These are phyloP conservation scores for Acromyrmex heyeri DNA, from an alignment of 1,140 invertebrate species.

Conservation along the genomic window DNA sequence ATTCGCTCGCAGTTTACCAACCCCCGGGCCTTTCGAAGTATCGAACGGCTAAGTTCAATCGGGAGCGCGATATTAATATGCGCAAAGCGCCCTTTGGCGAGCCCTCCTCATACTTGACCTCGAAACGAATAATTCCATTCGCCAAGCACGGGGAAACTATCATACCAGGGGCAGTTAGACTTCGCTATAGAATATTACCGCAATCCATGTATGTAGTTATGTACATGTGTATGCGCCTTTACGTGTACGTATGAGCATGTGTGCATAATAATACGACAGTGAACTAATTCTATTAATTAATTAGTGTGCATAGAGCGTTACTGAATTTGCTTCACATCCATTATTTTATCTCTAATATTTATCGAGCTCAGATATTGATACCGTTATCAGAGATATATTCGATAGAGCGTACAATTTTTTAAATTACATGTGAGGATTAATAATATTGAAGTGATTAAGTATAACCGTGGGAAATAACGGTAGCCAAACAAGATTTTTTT, in stretches of 20 bases:
- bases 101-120: constrained; percentile 61
- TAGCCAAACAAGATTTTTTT: neutral
- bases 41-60: constrained; percentile 62
- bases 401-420: constrained; percentile 3
- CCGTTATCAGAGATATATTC: neutral
- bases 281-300: constrained; percentile 58
- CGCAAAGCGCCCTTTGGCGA: constrained; percentile 61
- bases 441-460: neutral
- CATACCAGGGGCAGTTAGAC: constrained; percentile 45
- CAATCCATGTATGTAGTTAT: neutral
- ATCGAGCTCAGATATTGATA: constrained; percentile 16
- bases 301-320: constrained; percentile 26
- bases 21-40: constrained; percentile 50
- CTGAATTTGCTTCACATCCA: constrained; percentile 33
- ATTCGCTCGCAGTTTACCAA: constrained; percentile 54
- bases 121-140: constrained; percentile 59
- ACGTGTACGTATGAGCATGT: neutral
- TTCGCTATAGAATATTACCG: constrained; percentile 43
- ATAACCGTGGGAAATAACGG: neutral
- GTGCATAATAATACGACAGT: constrained; percentile 17
- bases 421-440: constrained; percentile 17
- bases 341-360: constrained; percentile 43
- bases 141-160: constrained; percentile 28
- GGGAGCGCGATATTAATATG: constrained; percentile 62
- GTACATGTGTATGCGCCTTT: neutral